Evolutionary conservation across 1,140 invertebrate genomes (phyloP).

Genomic region (Bombus confusus): DNA sequence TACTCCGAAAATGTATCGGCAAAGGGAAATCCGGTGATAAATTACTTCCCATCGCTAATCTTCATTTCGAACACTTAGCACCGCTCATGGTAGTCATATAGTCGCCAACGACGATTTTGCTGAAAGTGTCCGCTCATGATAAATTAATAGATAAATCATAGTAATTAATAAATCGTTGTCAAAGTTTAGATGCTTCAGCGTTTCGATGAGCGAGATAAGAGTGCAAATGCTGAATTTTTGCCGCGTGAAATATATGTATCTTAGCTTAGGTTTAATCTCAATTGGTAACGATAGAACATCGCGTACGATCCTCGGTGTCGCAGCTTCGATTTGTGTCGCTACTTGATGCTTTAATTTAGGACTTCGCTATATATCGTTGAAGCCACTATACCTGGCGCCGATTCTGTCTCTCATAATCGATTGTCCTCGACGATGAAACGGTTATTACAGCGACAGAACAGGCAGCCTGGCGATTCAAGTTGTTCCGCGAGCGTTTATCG

Average conservation of each 20-base stretch:
- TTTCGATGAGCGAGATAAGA: too few relatives aligned
- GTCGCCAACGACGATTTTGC: background rate
- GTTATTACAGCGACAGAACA: background rate
- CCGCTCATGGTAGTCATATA: background rate
- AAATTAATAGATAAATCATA: background rate
- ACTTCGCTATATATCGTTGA: background rate
- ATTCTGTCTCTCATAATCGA: slow-evolving; percentile 19
- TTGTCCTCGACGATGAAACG: slow-evolving; percentile 31
- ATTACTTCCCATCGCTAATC: background rate
- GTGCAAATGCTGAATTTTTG: background rate
- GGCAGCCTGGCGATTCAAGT: background rate
- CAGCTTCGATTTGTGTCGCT: background rate
- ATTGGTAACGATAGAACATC: background rate
- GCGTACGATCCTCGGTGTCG: background rate
- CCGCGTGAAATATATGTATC: background rate
- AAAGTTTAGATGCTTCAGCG: background rate
- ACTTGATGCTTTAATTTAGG: background rate
- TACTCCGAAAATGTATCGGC: too few relatives aligned
- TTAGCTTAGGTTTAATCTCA: background rate
- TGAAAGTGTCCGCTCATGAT: background rate
- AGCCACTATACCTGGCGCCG: slow-evolving; percentile 4
- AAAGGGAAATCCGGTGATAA: background rate
- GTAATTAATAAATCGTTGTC: too few relatives aligned
- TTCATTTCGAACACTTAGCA: background rate
- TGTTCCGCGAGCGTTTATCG: background rate